Evolutionary conservation across 2,888 invertebrate genomes (phyloP).

Genomic region (Lepidonotus clava): DNA sequence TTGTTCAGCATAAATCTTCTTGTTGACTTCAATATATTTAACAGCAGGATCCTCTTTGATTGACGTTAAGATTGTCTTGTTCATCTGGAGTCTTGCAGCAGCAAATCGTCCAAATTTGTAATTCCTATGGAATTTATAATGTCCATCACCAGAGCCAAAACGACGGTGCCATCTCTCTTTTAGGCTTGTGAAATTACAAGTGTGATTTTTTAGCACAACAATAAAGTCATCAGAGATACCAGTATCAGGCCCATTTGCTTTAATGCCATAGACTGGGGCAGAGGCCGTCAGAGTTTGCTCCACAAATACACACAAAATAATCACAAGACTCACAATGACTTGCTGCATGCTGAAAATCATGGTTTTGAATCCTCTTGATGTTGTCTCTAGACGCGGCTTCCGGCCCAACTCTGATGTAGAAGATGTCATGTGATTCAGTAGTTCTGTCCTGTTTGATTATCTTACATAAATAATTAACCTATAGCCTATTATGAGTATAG

Average conservation of each 20-base stretch:
- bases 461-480: too few relatives aligned
- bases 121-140: background rate
- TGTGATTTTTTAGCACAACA: constrained; percentile 42
- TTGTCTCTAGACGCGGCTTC: too few relatives aligned
- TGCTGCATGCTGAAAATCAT: too few relatives aligned
- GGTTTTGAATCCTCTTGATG: too few relatives aligned
- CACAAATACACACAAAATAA: too few relatives aligned
- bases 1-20: background rate
- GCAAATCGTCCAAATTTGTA: constrained; percentile 23
- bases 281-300: too few relatives aligned
- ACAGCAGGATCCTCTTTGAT: background rate
- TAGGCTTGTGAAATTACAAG: background rate
- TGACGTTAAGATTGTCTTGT: background rate
- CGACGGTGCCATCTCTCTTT: background rate
- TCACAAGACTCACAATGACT: too few relatives aligned
- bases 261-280: background rate
- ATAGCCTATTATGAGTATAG: too few relatives aligned
- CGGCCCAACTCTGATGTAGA: too few relatives aligned
- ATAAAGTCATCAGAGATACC: background rate
- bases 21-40: constrained; percentile 41
- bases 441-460: too few relatives aligned
- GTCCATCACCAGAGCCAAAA: background rate
- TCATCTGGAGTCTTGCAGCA: background rate
- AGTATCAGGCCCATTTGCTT: background rate
- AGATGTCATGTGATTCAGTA: too few relatives aligned